Evolutionary conservation across 2,797 vertebrate genomes (phyloP).

Genomic region (Simalia tracyae): DNA sequence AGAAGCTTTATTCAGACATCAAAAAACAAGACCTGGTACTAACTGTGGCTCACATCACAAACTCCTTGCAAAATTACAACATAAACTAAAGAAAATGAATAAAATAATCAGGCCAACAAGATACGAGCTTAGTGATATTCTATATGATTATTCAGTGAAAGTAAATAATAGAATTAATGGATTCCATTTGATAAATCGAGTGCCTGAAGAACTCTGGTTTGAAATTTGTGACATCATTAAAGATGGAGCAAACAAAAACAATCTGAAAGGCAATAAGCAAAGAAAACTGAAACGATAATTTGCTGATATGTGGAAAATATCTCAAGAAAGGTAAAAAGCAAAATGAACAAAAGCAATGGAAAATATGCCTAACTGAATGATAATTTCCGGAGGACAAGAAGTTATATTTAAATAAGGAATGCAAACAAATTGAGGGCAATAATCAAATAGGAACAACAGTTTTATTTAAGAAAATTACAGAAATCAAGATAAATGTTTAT

Average conservation of each 20-base stretch:
- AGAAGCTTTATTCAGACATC: neutral
- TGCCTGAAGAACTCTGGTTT: neutral
- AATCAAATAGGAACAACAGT: neutral
- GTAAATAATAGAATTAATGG: neutral
- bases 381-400: neutral
- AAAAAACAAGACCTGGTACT: neutral
- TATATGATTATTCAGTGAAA: neutral
- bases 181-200: neutral
- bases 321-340: neutral
- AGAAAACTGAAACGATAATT: neutral
- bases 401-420: neutral
- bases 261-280: neutral
- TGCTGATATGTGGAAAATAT: neutral
- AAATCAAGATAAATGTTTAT: neutral
- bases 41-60: neutral
- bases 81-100: neutral
- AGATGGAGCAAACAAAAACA: neutral
- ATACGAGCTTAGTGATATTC: neutral
- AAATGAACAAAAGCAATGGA: neutral
- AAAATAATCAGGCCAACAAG: neutral
- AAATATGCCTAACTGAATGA: neutral
- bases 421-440: neutral
- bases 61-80: neutral
- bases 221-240: neutral
- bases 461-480: neutral